Base-by-base conservation (phyloP, 1,140 invertebrate genomes). In the Caenorhabditis tropicalis region DNA sequence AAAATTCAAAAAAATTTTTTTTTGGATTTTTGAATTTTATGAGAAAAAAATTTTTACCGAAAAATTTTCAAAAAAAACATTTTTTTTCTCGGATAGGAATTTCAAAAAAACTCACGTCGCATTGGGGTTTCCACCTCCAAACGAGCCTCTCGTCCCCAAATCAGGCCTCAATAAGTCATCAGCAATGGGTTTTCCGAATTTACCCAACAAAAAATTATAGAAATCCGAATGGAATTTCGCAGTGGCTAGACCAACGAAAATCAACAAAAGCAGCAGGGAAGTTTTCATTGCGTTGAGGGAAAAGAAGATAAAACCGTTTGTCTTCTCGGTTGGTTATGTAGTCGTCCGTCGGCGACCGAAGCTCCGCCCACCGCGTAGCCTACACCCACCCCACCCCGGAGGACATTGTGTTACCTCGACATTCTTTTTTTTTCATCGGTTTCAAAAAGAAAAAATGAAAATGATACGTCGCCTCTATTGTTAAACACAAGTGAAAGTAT, bases 401-500 rank as follows among this genome's bases (percentile, higher is more conserved):
- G 39, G 36, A 15, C n/a, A 27, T 21, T 3, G 16, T 5, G 36
- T 74, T 74, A 74, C 36, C 65, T 39, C 65, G 33, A 43, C 43
- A 74, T 43, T 19, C 24, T 74, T 74, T 74, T n/a, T 33, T 24
- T n/a, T 43, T 27, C 65, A n/a, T 43, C 12, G n/a, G n/a, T n/a
- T n/a, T n/a, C n/a, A n/a, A n/a, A n/a, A n/a, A n/a, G 39, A 43
- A 43, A 43, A 43, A 29, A n/a, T 24, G 12, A 74, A 10, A 65
- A 19, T 74, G 65, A 21, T 43, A 24, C 65, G n/a, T n/a, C n/a
- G n/a, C 36, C 15, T 56, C 53, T 56, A 29, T 74, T 74, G 65
- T 74, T 24, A 16, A 74, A 43, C 60, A 39, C 36, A 74, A 74
- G 65, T 43, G 65, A 74, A 74, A 74, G 65, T 74, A 56, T 56